These are phyloP conservation scores for Diacarnus erythraeanus DNA, from an alignment of 37 sponge, comb jelly and placozoan species.

Conservation along the genomic window DNA sequence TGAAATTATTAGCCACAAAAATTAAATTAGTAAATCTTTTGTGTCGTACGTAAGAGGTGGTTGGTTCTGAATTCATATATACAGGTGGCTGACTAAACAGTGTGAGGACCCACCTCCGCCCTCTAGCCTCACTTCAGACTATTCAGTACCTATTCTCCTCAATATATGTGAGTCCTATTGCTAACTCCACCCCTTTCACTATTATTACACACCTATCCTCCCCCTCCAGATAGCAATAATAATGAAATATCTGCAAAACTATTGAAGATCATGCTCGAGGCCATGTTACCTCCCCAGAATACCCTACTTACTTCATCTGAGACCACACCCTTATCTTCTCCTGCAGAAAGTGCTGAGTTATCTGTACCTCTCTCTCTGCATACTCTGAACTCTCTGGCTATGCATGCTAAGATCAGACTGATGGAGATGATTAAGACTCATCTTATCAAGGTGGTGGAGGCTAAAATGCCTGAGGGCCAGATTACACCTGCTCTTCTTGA, in stretches of 20 bases:
- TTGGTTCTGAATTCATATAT: no score
- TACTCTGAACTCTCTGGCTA: conserved; percentile 41
- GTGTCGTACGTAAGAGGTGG: no score
- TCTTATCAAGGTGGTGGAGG: conserved; percentile 49
- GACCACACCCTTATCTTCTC: background rate
- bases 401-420: conserved; percentile 63
- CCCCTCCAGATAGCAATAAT: conserved; percentile 40
- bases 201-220: background rate
- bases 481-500: conserved; percentile 64
- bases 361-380: conserved; percentile 31
- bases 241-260: conserved; percentile 29
- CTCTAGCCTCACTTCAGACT: conserved; percentile 4
- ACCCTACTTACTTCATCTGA: background rate
- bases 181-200: background rate
- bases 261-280: conserved; percentile 31
- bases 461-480: background rate
- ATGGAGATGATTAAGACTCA: conserved; percentile 58
- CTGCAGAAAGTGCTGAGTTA: background rate
- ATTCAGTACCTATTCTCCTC: conserved; percentile 38
- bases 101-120: conserved; percentile 17
- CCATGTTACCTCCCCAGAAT: conserved; percentile 5
- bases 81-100: conserved; percentile 42
- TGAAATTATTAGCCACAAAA: no score
- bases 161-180: conserved; percentile 36
- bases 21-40: no score